A percentile compares a stretch with the other conserved stretches of the same genome.
Evolutionary conservation across 2,888 invertebrate species (phyloP).

Genomic region (Microctonus aethiopoides): DNA sequence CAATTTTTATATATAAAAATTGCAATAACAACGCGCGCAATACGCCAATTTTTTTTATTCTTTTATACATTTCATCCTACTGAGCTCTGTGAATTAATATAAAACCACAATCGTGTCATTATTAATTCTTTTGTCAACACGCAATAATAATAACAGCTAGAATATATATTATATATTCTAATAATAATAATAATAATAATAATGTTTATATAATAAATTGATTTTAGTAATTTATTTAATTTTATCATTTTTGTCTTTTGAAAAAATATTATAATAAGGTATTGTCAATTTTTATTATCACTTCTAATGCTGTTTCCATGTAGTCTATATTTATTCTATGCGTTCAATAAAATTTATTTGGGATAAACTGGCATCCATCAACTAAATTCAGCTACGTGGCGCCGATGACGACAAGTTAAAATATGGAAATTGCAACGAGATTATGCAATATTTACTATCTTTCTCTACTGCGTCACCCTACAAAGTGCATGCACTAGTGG

Average conservation of each 20-base stretch:
- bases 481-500: conserved; percentile 5
- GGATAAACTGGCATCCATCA: conserved; percentile 38
- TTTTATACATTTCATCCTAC: too few species aligned
- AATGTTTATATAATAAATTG: too few species aligned
- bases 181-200: too few species aligned
- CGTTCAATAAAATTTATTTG: too few species aligned
- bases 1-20: conserved; percentile 18
- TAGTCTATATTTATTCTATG: too few species aligned
- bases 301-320: too few species aligned
- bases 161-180: background rate
- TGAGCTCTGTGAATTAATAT: background rate
- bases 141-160: background rate
- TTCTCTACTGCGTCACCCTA: conserved; percentile 10
- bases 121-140: background rate
- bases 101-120: conserved; percentile 13
- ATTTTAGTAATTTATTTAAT: too few species aligned
- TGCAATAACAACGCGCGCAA: conserved; percentile 21
- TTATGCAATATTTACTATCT: conserved; percentile 41
- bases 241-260: too few species aligned
- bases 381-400: conserved; percentile 40
- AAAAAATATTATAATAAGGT: too few species aligned
- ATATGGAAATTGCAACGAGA: conserved; percentile 43
- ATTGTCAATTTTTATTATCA: too few species aligned
- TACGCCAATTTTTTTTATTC: too few species aligned
- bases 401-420: conserved; percentile 42